Base-by-base conservation (phyloP, 2,113 vertebrate genomes). In the Melanerpes formicivorus region DNA sequence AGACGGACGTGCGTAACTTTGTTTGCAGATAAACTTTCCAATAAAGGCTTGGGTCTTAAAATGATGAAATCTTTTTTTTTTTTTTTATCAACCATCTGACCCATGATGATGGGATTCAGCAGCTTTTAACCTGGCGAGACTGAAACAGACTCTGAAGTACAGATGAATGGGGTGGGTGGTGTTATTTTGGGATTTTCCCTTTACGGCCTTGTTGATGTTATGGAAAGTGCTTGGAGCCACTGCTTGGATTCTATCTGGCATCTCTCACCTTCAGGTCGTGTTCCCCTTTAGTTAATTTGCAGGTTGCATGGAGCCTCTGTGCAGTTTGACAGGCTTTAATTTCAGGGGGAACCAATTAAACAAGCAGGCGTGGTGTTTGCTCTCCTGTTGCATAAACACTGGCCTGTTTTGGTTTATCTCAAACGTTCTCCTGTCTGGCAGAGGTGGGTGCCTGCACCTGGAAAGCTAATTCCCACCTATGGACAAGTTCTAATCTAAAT, bases 71-170 rank as follows among this genome's bases (percentile, higher is more conserved):
- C 1, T 2, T 80, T 52, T 72, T 52, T 2, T 80, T 56, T 75
- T 52, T 85, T 95, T 85, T 95, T 91, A 90, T 95, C 94, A 78
- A n/a, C 82, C 37, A 8, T 88, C 82, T 94, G 90, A 95, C 82
- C 87, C 27, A 0, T 0, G 23, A 29, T 74, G 79, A 54, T 71
- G 91, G 69, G 60, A 42, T 62, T 4, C 30, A 60, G 82, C 46
- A 27, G 79, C 79, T 87, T 80, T 74, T 70, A 74, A 74, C 84
- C 77, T 18, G 73, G 42, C 0, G 0, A 27, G 80, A 27, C 83
- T 0, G 1, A 94, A 88, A 73, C 44, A n/a, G 48, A 32, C 60
- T 59, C 54, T 21, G 54, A 25, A 87, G 82, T 42, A 37, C 23
- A n/a, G 46, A 15, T 9, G 8, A 78, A 8, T 23, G 42, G 32